Evolutionary conservation across 2,888 invertebrate species (phyloP), one percentile per base, ranked within the genome.

Genomic region (Heliconius hortense): DNA sequence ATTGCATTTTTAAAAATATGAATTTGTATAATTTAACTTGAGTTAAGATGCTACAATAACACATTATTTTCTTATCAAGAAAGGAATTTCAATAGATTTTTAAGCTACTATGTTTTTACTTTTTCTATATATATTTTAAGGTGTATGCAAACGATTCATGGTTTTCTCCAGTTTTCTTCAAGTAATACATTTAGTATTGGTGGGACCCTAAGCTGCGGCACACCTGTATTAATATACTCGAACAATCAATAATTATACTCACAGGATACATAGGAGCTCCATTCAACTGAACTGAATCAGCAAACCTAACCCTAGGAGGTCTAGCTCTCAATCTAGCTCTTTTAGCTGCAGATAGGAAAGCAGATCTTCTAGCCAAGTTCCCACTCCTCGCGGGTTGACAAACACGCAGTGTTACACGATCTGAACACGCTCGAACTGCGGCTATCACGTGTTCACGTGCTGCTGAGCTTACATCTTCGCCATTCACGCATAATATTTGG

Each of bases 361-460:
- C 98, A 0, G 98, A 98, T 86, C 98, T 96, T 82, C 96, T 95
- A 80, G 95, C 95, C 0, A 87, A 88, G 83, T 90, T 91, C 0
- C 91, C 91, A 28, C 84, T 86, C 77, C 96, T 92, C 5, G 96
- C 95, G 0, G 98, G 98, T 88, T 98, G 98, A 84, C 97, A 97
- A 4, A 98, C 98, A 43, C 96, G 94, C 76, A 98, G 90, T 35
- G 95, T 95, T 5, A 98, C 98, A 64, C 95, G 95, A 7, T 96
- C 95, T 53, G 96, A 94, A 88, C 98, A 98, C 0, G 97, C 96
- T 59, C 98, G 95, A 59, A 98, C 98, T 81, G 98, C 95, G 60
- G 97, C 96, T 81, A 98, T 98, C 67, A 98, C 98, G 88, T 97
- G 97, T 88, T 98, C 98, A 53, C 98, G 94, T 0, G 98, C 97